Evolutionary conservation across 2,797 vertebrate genomes (phyloP), one percentile per base, ranked within the genome.

Genomic region (Malacoctenus gilli): DNA sequence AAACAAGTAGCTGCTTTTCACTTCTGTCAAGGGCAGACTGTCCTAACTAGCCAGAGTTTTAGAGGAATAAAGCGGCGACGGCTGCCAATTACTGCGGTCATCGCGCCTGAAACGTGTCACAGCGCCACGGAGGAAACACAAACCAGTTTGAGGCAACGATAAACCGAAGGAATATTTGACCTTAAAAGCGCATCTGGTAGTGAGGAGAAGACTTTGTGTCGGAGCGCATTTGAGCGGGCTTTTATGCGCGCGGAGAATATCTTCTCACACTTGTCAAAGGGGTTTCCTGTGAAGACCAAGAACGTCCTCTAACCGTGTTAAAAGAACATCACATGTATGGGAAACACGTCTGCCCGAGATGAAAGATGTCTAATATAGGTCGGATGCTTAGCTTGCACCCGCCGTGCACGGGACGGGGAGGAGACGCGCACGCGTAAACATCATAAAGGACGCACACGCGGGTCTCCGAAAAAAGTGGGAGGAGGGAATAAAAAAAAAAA

Each of bases 361-460:
- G 59, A 90, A 87, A 88, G 80, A 65, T 79, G 53, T 82, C 49
- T 67, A 72, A 86, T 80, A 74, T 82, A 79, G 85, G 81, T 85
- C 53, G 44, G 65, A 70, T 68, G 83, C 80, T 85, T 72, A 72
- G 65, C 68, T 83, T 79, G 76, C 78, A 70, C 58, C 66, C n/a
- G 3, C 50, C 31, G 68, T 72, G 73, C 66, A 63, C 11, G 20
- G 73, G 44, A 60, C 68, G 30, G 39, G 61, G 57, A 39, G 53
- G 21, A 58, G 41, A 10, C 57, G 64, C 57, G n/a, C 23, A 52
- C 43, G 48, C 30, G 11, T 55, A 75, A 77, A 80, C 72, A 75
- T 59, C 75, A 50, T 41, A 75, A 57, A 73, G 15, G 62, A 46
- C 35, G 25, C 23, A 11, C 14, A 0, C 49, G 62, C 58, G 53